Percentiles rank a stretch among this genome's conserved stretches.
Conservation (phyloP, 2,888 invertebrate species). For the Sialis lutaria region DNA sequence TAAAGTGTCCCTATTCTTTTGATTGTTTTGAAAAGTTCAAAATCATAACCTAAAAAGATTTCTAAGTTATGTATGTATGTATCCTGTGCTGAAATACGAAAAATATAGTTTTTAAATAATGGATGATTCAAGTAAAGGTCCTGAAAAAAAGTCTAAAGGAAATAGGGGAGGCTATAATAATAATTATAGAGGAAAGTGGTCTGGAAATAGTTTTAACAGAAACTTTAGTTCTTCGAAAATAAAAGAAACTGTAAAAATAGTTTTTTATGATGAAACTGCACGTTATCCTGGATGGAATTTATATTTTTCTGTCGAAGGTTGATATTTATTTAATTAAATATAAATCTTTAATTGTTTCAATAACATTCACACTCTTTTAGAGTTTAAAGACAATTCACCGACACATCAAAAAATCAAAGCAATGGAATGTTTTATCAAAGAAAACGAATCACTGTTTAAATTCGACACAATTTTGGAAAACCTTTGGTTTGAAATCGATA, state of each 20-base stretch:
- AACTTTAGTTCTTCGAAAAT: not conserved
- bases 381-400: slow-evolving; percentile 19
- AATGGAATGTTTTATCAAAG: slow-evolving; percentile 35
- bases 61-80: no score
- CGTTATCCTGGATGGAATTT: slow-evolving; percentile 53
- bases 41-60: no score
- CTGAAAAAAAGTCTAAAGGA: no score
- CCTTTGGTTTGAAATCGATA: slow-evolving; percentile 37
- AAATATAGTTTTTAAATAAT: no score
- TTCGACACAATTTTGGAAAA: slow-evolving; percentile 38
- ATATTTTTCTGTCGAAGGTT: slow-evolving; percentile 59
- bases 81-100: no score
- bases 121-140: no score
- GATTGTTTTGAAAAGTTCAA: no score
- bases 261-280: not conserved
- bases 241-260: not conserved
- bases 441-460: slow-evolving; percentile 29
- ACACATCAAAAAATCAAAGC: slow-evolving; percentile 30
- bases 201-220: not conserved
- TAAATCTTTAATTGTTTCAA: not conserved
- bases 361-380: slow-evolving; percentile 2
- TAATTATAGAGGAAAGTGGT: not conserved
- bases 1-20: no score
- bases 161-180: not conserved
- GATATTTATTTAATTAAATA: slow-evolving; percentile 3